Evolutionary conservation across 2,888 invertebrate genomes (phyloP).

Genomic region (Epinotia ramella): DNA sequence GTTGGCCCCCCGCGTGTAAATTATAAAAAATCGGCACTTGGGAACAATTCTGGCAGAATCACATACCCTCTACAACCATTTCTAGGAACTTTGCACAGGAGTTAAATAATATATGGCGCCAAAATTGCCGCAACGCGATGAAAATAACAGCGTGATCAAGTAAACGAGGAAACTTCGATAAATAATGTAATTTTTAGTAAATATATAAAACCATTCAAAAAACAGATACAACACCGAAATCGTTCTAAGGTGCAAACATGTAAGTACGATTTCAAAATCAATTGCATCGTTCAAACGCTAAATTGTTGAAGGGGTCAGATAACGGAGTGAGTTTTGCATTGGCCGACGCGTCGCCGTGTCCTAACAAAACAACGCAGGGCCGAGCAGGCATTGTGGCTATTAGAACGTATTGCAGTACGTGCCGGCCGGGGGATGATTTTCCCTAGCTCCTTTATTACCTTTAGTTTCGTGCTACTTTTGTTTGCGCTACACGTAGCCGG

Average conservation of each 20-base stretch:
- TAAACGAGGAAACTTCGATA: neutral
- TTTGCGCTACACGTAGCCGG: conserved; percentile 70
- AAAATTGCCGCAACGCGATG: conserved; percentile 6
- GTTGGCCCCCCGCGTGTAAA: conserved; percentile 73
- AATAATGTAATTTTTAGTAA: too few relatives aligned
- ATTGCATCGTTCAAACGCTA: conserved; percentile 15
- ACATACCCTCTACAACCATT: conserved; percentile 4
- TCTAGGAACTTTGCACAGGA: conserved; percentile 33
- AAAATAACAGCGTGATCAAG: conserved; percentile 8
- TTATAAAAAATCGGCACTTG: conserved; percentile 64
- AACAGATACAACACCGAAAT: conserved; percentile 1
- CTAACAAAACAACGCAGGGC: conserved; percentile 77
- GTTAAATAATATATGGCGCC: conserved; percentile 17
- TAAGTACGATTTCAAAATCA: conserved; percentile 19
- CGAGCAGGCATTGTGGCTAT: conserved; percentile 71
- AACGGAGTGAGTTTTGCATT: conserved; percentile 69
- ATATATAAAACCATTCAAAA: neutral
- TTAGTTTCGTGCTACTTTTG: conserved; percentile 73
- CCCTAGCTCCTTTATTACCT: conserved; percentile 70
- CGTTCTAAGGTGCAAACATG: conserved; percentile 1
- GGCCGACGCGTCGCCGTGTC: conserved; percentile 62
- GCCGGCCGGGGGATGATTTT: conserved; percentile 68
- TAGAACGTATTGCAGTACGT: conserved; percentile 80
- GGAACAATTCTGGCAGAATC: conserved; percentile 22
- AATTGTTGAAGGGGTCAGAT: conserved; percentile 51